These are phyloP conservation scores for Erannis defoliaria DNA, from an alignment of 2,888 invertebrate genomes.

Conservation along the genomic window DNA sequence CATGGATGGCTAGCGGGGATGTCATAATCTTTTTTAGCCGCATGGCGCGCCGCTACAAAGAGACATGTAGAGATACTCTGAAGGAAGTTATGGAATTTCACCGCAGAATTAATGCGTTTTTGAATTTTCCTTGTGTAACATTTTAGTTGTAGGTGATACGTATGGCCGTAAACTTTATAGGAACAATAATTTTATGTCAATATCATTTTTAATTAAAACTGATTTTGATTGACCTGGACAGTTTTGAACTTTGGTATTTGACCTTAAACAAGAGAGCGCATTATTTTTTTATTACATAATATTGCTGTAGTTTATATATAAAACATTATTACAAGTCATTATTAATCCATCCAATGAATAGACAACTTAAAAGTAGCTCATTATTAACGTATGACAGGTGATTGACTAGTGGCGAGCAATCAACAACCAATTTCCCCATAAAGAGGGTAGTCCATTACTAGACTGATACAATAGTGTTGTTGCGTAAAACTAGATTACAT, in stretches of 20 bases:
- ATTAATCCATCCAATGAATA: neutral
- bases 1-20: conserved; percentile 70
- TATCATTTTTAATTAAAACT: neutral
- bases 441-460: conserved; percentile 53
- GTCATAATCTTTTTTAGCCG: conserved; percentile 86
- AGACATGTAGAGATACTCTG: conserved; percentile 72
- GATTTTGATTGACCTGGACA: too few species aligned
- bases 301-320: neutral
- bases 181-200: neutral
- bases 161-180: neutral
- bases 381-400: conserved; percentile 67
- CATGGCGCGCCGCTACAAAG: conserved; percentile 74
- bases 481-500: conserved; percentile 82
- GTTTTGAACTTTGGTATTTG: neutral
- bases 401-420: conserved; percentile 60
- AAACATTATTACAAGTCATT: neutral
- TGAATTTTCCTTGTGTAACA: conserved; percentile 10
- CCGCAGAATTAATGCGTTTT: conserved; percentile 51
- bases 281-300: neutral
- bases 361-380: conserved; percentile 51
- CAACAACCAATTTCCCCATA: conserved; percentile 55
- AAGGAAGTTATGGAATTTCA: conserved; percentile 68
- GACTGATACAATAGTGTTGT: conserved; percentile 67
- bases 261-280: neutral
- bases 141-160: neutral